Evolutionary conservation across 1,140 invertebrate species (phyloP).

Genomic region (Drosophila santomea): DNA sequence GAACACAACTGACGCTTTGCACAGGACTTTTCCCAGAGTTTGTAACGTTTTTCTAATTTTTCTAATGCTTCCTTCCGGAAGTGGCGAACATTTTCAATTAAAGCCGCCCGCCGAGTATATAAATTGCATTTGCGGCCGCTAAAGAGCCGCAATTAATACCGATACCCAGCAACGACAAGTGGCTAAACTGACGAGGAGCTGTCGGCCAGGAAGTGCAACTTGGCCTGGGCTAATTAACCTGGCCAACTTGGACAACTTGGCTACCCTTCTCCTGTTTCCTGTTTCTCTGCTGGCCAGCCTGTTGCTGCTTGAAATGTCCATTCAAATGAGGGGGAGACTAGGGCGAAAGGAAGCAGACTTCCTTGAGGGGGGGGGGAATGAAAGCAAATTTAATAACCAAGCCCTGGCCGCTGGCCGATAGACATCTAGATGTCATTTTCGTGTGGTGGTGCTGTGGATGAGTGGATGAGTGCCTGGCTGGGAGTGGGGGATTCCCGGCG

Average conservation of each 20-base stretch:
- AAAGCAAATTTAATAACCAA: slow-evolving; percentile 66
- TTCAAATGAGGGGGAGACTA: slow-evolving; percentile 59
- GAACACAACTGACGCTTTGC: slow-evolving; percentile 21
- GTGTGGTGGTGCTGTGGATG: slow-evolving; percentile 31
- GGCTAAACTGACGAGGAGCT: slow-evolving; percentile 23
- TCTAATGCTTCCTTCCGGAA: slow-evolving; percentile 69
- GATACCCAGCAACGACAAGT: slow-evolving; percentile 16
- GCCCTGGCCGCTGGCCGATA: slow-evolving; percentile 50
- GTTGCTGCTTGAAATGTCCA: slow-evolving; percentile 53
- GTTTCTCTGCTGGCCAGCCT: slow-evolving; percentile 47
- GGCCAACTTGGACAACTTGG: slow-evolving; percentile 28
- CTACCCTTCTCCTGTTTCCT: not conserved
- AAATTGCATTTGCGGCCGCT: slow-evolving; percentile 49
- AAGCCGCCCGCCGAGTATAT: slow-evolving; percentile 28
- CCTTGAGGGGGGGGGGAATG: slow-evolving; percentile 19
- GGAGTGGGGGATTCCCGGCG: not conserved
- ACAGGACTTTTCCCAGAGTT: slow-evolving; percentile 12
- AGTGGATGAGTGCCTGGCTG: slow-evolving; percentile 25
- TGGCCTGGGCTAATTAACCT: slow-evolving; percentile 60
- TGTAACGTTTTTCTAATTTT: slow-evolving; percentile 64
- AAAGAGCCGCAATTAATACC: slow-evolving; percentile 75
- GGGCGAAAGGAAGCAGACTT: slow-evolving; percentile 52
- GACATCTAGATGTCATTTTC: slow-evolving; percentile 64
- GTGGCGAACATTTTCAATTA: slow-evolving; percentile 75
- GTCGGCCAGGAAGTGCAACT: slow-evolving; percentile 58